Base-by-base conservation (phyloP, 1,140 invertebrate genomes). In the Trachymyrmex cornetzi region DNA sequence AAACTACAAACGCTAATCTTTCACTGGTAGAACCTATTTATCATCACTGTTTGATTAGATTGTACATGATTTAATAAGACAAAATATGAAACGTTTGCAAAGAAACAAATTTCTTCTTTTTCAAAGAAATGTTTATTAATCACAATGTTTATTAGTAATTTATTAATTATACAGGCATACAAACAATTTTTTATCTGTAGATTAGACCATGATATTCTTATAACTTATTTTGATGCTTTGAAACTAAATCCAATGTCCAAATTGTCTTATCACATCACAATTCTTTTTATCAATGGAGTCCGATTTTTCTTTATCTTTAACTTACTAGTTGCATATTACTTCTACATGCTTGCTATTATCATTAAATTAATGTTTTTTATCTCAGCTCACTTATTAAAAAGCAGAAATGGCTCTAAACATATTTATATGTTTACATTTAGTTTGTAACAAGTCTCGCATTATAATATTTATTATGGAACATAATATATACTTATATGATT, bases 1-100 rank as follows among this genome's bases (percentile, higher is more conserved):
- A 1, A 19, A n/a, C 2, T 24, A 16, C 11, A n/a, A 38, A n/a
- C 5, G 30, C 19, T 30, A 59, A 59, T 7, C 24, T 48, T 61
- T 59, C 71, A 72, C 34, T 30, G 6, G 30, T 44, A n/a, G 9
- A 55, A 0, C 50, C 27, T 57, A 19, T 16, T 57, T 34, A 55
- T 12, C 3, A 80, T 16, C 7, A 82, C 14, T 44, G 12, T 44
- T 44, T 44, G 38, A 44, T 44, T 44, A 11, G 1, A 72, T 81
- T 22, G 14, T 53, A 38, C 38, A 38, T 19, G 27, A 72, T 34
- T 53, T 71, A 72, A 82, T 72, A 55, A 59, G 22, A 82, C 22
- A 27, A 57, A 71, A 81, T 34, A 30, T 71, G 64, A 71, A 82
- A 82, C 53, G 44, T 72, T 82, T 44, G 66, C 12, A 82, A 72